Percentiles rank a stretch among this genome's conserved stretches.
Evolutionary conservation across 2,113 vertebrate species (phyloP).

Genomic region (Tor tambroides): DNA sequence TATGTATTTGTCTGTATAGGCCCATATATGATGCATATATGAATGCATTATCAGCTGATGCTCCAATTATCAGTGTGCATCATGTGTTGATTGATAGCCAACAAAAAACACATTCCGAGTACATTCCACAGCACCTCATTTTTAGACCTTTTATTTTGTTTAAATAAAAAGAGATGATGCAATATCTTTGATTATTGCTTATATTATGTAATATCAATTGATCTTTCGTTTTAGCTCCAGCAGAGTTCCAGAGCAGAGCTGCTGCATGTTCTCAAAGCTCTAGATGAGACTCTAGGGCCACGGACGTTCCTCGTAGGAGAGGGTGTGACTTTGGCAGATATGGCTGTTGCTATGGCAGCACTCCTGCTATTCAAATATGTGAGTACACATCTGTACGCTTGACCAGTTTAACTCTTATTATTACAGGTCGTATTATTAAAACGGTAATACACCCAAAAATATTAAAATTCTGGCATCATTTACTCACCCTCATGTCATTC

Average conservation of each 20-base stretch:
- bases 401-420: neutral
- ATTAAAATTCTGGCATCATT: no score
- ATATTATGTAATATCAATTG: neutral
- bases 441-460: no score
- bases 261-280: constrained; percentile 75
- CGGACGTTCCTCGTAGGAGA: constrained; percentile 87
- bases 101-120: neutral
- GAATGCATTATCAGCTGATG: neutral
- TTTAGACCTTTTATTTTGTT: no score
- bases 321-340: constrained; percentile 82
- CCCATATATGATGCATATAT: neutral
- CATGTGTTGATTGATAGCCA: neutral
- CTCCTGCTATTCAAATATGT: constrained; percentile 88
- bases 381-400: constrained; percentile 44
- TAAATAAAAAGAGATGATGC: neutral
- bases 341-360: constrained; percentile 80
- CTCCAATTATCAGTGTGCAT: neutral
- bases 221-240: constrained; percentile 68
- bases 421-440: neutral
- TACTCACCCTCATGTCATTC: no score
- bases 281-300: constrained; percentile 79
- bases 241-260: constrained; percentile 79
- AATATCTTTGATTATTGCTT: neutral
- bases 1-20: constrained; percentile 43
- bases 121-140: no score